These are phyloP conservation scores for Anodontia alba DNA, from an alignment of 2,888 invertebrate genomes.

Conservation along the genomic window DNA sequence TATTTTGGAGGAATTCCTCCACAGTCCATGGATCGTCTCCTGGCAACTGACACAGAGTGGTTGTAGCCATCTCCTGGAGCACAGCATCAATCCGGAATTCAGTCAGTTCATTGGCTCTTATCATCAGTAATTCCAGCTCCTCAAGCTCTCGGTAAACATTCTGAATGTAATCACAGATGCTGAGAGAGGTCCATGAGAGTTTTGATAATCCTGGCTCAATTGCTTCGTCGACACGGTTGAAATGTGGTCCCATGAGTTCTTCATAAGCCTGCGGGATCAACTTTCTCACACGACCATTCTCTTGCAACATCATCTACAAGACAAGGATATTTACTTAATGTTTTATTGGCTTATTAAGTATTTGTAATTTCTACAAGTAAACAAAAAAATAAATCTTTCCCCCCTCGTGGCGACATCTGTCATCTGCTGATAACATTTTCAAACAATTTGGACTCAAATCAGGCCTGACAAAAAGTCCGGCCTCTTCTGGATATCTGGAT, in stretches of 20 bases:
- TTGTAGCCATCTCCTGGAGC: constrained; percentile 93
- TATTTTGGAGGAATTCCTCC: constrained; percentile 93
- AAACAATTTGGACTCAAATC: no score
- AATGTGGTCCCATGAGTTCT: constrained; percentile 94
- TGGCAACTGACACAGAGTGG: constrained; percentile 92
- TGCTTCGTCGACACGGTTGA: constrained; percentile 91
- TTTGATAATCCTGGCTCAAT: constrained; percentile 91
- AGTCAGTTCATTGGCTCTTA: constrained; percentile 84
- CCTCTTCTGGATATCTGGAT: no score
- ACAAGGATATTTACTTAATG: background rate
- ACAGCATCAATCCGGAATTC: constrained; percentile 92
- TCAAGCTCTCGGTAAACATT: constrained; percentile 91
- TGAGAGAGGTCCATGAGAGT: constrained; percentile 94
- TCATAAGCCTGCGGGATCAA: constrained; percentile 91
- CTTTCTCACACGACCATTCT: constrained; percentile 82
- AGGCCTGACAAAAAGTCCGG: no score
- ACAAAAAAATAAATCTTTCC: no score
- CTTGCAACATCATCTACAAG: constrained; percentile 84
- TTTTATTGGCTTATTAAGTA: no score
- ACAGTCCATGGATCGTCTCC: constrained; percentile 94
- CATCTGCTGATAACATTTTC: no score
- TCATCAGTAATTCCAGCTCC: constrained; percentile 91
- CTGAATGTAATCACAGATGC: constrained; percentile 88
- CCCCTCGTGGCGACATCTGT: no score
- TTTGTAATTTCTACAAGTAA: no score